A percentile compares a stretch with the other conserved stretches of the same genome.
These are phyloP conservation scores for Andricus quercusramuli DNA, from an alignment of 2,888 invertebrate genomes.

Conservation along the genomic window DNA sequence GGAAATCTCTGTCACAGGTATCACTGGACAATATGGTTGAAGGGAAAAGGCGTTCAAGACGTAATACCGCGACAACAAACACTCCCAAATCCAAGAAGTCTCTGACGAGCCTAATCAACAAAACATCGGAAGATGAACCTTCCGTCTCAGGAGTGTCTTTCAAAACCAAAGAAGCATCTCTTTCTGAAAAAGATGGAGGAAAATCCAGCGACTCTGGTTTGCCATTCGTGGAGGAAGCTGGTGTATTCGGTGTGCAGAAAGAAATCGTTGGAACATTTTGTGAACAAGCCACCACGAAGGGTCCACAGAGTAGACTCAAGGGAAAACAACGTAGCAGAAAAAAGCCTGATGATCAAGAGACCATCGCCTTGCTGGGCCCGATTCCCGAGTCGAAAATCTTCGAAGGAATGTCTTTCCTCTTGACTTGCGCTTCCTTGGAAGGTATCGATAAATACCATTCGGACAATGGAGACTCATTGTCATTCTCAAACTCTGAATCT, in stretches of 20 bases:
- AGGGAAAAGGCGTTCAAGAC: conserved; percentile 67
- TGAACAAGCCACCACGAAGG: conserved; percentile 61
- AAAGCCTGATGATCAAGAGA: conserved; percentile 80
- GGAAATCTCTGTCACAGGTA: conserved; percentile 52
- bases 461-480: conserved; percentile 71
- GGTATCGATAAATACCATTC: conserved; percentile 63
- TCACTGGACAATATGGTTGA: conserved; percentile 71
- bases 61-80: conserved; percentile 47
- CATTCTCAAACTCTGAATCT: conserved; percentile 71
- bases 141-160: conserved; percentile 65
- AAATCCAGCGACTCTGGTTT: conserved; percentile 64
- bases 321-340: conserved; percentile 80
- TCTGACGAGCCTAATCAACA: conserved; percentile 18
- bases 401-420: conserved; percentile 81
- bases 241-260: conserved; percentile 64
- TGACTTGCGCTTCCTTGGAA: conserved; percentile 81
- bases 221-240: conserved; percentile 57
- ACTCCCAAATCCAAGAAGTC: conserved; percentile 39
- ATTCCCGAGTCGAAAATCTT: conserved; percentile 80
- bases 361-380: conserved; percentile 80
- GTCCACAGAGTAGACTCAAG: conserved; percentile 77
- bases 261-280: conserved; percentile 66
- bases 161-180: conserved; percentile 47
- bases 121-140: conserved; percentile 53
- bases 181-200: conserved; percentile 57